Conservation (phyloP, 2,113 vertebrate genomes). For the Erythrolamprus reginae region DNA sequence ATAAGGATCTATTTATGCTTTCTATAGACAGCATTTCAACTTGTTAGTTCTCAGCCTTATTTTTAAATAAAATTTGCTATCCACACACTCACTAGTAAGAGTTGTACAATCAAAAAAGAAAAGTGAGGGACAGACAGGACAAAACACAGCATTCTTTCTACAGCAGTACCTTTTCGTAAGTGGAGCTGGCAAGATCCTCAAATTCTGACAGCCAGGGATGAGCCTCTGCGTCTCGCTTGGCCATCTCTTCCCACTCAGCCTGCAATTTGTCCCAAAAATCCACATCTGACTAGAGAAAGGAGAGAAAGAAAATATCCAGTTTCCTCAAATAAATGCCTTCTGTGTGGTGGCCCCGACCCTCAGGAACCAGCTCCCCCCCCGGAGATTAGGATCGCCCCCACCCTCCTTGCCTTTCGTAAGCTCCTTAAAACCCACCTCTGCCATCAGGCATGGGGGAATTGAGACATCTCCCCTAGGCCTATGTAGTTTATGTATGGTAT, state of each 20-base stretch:
- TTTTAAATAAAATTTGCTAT: not conserved
- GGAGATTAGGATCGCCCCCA: too few species aligned
- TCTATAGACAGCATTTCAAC: not conserved
- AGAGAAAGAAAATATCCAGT: not conserved
- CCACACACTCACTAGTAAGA: not conserved
- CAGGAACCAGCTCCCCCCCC: too few species aligned
- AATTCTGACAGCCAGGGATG: slow-evolving; percentile 97
- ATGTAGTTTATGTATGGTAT: too few species aligned
- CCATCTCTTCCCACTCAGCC: slow-evolving; percentile 98
- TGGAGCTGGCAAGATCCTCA: slow-evolving; percentile 82
- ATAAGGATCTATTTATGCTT: not conserved
- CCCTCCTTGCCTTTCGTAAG: too few species aligned
- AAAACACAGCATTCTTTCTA: not conserved
- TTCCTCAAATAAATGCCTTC: not conserved
- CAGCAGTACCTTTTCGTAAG: slow-evolving; percentile 87
- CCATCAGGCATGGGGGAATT: too few species aligned
- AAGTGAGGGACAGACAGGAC: too few species aligned
- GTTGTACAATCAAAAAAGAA: not conserved
- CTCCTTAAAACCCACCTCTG: too few species aligned
- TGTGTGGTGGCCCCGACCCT: too few species aligned
- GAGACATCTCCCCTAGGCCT: too few species aligned
- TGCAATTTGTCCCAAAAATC: slow-evolving; percentile 99
- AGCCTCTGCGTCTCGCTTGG: slow-evolving; percentile 91
- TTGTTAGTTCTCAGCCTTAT: not conserved
- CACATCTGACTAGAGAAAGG: slow-evolving; percentile 86